Evolutionary conservation across 2,797 vertebrate genomes (phyloP), one percentile per base, ranked within the genome.

Genomic region (Petrocephalus sullivani): DNA sequence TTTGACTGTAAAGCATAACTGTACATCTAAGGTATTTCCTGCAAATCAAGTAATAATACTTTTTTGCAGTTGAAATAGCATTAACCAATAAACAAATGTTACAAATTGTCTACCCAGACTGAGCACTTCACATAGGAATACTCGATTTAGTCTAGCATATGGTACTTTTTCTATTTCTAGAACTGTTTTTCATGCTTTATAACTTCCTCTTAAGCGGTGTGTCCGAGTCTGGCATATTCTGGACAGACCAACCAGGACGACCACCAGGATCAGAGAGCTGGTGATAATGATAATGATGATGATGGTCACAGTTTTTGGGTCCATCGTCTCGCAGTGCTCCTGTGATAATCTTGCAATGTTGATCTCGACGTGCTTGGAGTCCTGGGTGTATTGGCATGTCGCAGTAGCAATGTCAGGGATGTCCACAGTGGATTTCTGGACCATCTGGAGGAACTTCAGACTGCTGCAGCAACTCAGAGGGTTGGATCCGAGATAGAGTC

Each of bases 401-500:
- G 96, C 95, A 0, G 92, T 93, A 84, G 96, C 95, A 0, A 96
- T 94, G 0, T 96, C 96, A 0, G 96, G 94, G 54, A 99, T 95
- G 0, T 94, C 93, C 90, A 98, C 95, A 0, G 93, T 93, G 0
- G 96, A 96, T 89, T 93, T 94, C 90, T 96, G 96, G 54, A 98
- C 93, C 94, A 98, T 95, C 0, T 94, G 93, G 0, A 97, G 94
- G 33, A 98, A 95, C 93, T 94, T 96, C 10, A 94, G 90, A 37
- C 98, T 99, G 87, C 94, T 95, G 0, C 98, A 99, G 95, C 98
- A 99, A 90, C 89, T 96, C 14, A 99, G 96, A 0, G 98, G 98
- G 90, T 99, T 99, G 8, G 97, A 97, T 1, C 95, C 93, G 87
- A 99, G 93, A 92, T 98, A 97, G 53, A 99, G 94, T 33, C 95